Evolutionary conservation across 1,140 invertebrate species (phyloP), one percentile per base, ranked within the genome.

Genomic region (Mizuhopecten yessoensis): DNA sequence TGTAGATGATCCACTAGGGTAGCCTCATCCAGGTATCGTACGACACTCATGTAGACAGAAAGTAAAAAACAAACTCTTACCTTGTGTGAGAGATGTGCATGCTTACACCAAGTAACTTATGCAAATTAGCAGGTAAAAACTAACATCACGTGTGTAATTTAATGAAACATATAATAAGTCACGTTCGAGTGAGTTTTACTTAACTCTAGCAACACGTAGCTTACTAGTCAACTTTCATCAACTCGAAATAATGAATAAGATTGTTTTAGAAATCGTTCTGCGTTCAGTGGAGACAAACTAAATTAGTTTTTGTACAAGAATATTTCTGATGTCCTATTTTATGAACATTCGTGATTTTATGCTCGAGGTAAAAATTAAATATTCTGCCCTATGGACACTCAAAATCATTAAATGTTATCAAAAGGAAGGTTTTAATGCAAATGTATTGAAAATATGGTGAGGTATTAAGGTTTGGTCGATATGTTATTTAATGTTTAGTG

Each of bases 101-200:
- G n/a, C 23, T 75, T 75, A 29, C 57, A 75, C 11, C 23, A 75
- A n/a, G 57, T 75, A 75, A 75, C 23, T 5, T 75, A 75, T 75
- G 57, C 17, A 75, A 75, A 75, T 75, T 75, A 75, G 57, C 57
- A 75, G 57, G 57, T 29, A 75, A 29, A n/a, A 75, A 75, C 57
- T 75, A 29, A 75, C n/a, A 75, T 75, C 57, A 75, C 57, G 57
- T 17, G 57, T 75, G 57, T 75, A 5, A 75, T 75, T 75, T 75
- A 75, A 75, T 75, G 57, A 75, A 75, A 75, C 57, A 29, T 9
- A 75, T 75, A n/a, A 75, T 75, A 29, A 75, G 57, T 17, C 57
- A 75, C 23, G n/a, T 5, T 29, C 17, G 57, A 75, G 57, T 75
- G 57, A 75, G 15, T 75, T 75, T 75, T 75, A n/a, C 57, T 29